Percentiles rank a stretch among this genome's conserved stretches.
These are phyloP conservation scores for Pelmatolapia mariae DNA, from an alignment of 2,113 vertebrate species.

Conservation along the genomic window DNA sequence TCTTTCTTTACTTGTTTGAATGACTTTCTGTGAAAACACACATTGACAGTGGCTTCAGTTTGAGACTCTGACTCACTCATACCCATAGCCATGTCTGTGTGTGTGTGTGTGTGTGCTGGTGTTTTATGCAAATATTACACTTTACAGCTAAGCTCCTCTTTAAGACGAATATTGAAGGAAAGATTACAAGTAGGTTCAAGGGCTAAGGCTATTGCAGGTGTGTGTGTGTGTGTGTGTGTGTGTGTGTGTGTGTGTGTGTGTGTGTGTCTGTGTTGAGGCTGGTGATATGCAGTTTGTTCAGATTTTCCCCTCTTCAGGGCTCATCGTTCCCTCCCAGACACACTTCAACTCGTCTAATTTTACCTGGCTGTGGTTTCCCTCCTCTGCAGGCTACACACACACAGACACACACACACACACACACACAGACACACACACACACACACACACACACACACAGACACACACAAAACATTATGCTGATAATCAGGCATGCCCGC, in stretches of 20 bases:
- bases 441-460: neutral
- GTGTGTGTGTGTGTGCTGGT: neutral
- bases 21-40: neutral
- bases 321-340: neutral
- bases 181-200: neutral
- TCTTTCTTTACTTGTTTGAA: neutral
- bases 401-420: neutral
- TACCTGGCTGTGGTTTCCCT: constrained; percentile 2
- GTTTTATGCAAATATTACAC: neutral
- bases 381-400: neutral
- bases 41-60: neutral
- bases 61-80: neutral
- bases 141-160: neutral
- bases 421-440: neutral
- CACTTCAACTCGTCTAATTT: constrained; percentile 1
- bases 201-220: neutral
- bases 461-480: neutral
- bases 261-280: neutral
- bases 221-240: neutral
- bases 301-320: constrained; percentile 46
- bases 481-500: constrained; percentile 10
- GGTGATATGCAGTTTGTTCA: constrained; percentile 20
- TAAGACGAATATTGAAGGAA: neutral
- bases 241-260: neutral
- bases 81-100: neutral